A percentile compares a stretch with the other conserved stretches of the same genome.
Evolutionary conservation across 2,113 vertebrate species (phyloP).

Genomic region (Bubo scandiacus): DNA sequence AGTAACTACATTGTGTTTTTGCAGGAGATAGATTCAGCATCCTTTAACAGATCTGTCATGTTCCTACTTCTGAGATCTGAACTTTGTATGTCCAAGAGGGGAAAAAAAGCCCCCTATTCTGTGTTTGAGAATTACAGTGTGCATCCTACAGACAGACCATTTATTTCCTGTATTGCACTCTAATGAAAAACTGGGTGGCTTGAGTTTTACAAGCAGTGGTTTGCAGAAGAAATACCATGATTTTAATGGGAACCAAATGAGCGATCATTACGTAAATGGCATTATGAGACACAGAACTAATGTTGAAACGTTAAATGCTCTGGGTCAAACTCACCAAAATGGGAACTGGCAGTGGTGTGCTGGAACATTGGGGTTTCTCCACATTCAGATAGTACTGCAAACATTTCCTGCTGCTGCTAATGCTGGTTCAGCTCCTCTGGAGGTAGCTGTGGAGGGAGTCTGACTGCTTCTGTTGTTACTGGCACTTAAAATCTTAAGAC

Average conservation of each 20-base stretch:
- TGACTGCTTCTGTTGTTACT: background rate
- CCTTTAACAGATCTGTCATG: background rate
- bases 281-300: conserved; percentile 59
- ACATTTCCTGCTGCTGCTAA: background rate
- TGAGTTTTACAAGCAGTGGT: conserved; percentile 61
- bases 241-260: conserved; percentile 73
- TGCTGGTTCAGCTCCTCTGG: background rate
- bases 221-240: conserved; percentile 70
- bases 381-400: background rate
- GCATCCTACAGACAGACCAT: background rate
- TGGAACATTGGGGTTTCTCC: background rate
- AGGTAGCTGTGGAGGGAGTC: background rate
- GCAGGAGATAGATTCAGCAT: background rate
- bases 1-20: background rate
- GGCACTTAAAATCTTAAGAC: background rate
- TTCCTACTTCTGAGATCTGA: background rate
- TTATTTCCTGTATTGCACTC: conserved; percentile 9
- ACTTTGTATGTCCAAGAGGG: background rate
- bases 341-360: conserved; percentile 47
- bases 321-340: conserved; percentile 56
- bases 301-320: conserved; percentile 60
- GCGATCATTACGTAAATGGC: conserved; percentile 55
- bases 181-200: conserved; percentile 47
- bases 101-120: background rate
- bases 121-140: background rate